Percentiles rank a stretch among this genome's conserved stretches.
These are phyloP conservation scores for Montipora capricornis DNA, from an alignment of 64 coral and sea anemone species.

Conservation along the genomic window DNA sequence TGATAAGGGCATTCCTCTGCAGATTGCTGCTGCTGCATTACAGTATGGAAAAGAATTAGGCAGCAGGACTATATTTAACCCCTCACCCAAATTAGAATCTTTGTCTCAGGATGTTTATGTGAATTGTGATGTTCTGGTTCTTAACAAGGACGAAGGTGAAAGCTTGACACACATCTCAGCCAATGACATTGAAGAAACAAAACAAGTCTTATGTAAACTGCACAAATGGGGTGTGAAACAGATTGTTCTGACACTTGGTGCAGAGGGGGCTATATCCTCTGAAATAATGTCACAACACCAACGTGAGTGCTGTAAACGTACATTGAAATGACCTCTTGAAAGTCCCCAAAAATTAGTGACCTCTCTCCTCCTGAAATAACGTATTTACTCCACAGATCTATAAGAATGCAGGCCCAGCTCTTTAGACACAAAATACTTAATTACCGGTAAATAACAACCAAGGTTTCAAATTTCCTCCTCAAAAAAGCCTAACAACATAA, in stretches of 20 bases:
- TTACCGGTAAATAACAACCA: too few species aligned
- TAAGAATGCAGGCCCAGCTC: too few species aligned
- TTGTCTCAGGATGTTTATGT: slow-evolving; percentile 43
- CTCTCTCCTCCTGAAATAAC: too few species aligned
- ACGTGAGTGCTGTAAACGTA: neutral
- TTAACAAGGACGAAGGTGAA: slow-evolving; percentile 86
- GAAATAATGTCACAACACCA: slow-evolving; percentile 38
- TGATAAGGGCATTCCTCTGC: slow-evolving; percentile 88
- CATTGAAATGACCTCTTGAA: too few species aligned
- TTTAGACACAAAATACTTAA: too few species aligned
- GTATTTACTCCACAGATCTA: too few species aligned
- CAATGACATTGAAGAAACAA: slow-evolving; percentile 55
- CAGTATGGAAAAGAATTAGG: slow-evolving; percentile 82
- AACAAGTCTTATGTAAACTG: slow-evolving; percentile 69
- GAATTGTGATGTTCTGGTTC: slow-evolving; percentile 69
- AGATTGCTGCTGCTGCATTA: slow-evolving; percentile 63
- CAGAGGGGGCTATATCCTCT: slow-evolving; percentile 77
- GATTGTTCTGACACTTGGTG: slow-evolving; percentile 86
- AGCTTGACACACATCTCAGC: slow-evolving; percentile 74
- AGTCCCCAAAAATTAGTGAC: too few species aligned
- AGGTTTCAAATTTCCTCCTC: too few species aligned
- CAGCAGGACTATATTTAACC: slow-evolving; percentile 85
- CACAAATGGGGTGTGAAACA: slow-evolving; percentile 73
- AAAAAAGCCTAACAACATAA: too few species aligned
- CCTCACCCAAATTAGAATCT: slow-evolving; percentile 77